Evolutionary conservation across 35 echinoderm and acorn worm species (phyloP).

Genomic region (Eucidaris tribuloides): DNA sequence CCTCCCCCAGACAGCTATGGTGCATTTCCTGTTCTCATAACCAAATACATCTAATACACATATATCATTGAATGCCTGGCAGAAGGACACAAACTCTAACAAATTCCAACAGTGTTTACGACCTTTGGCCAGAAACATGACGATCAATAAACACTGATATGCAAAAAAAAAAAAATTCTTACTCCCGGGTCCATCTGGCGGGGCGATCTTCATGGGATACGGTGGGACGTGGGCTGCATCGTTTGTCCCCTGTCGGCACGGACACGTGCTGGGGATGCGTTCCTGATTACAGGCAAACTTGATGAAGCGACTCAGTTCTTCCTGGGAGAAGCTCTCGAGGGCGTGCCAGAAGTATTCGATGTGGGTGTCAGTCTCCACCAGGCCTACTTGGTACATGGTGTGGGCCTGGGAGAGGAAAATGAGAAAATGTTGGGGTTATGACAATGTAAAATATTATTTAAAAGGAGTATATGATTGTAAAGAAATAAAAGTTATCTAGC

Average conservation of each 20-base stretch:
- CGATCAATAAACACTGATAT: too few relatives aligned
- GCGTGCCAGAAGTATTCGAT: constrained; percentile 85
- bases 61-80: too few relatives aligned
- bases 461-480: too few relatives aligned
- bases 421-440: background rate
- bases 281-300: constrained; percentile 92
- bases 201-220: constrained; percentile 87
- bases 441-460: too few relatives aligned
- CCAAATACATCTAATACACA: too few relatives aligned
- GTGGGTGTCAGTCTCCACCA: constrained; percentile 80
- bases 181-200: constrained; percentile 68
- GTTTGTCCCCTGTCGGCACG: constrained; percentile 54
- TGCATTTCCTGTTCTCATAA: too few relatives aligned
- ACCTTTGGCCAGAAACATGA: too few relatives aligned
- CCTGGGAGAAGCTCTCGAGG: constrained; percentile 79
- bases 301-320: constrained; percentile 71
- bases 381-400: constrained; percentile 85
- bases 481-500: background rate
- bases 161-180: too few relatives aligned
- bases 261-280: constrained; percentile 75
- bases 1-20: too few relatives aligned
- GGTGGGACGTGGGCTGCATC: constrained; percentile 75
- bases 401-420: constrained; percentile 46
- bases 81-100: too few relatives aligned
- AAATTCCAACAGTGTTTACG: too few relatives aligned